Evolutionary conservation across 2,113 vertebrate genomes (phyloP).

Genomic region (Tetraodon nigroviridis): DNA sequence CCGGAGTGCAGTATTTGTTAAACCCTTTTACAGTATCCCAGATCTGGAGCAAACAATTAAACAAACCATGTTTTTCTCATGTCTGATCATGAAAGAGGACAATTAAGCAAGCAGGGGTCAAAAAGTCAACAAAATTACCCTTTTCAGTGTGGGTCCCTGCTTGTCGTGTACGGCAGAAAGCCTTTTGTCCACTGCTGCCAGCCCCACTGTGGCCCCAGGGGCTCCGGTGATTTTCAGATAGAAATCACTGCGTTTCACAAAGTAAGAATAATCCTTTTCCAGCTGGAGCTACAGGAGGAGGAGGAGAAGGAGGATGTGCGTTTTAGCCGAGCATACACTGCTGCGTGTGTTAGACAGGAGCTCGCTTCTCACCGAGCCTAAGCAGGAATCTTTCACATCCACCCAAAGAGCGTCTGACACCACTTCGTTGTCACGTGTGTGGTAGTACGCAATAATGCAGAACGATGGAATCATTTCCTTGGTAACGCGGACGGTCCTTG

Average conservation of each 20-base stretch:
- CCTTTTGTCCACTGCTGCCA: conserved; percentile 77
- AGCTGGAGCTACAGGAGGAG: conserved; percentile 53
- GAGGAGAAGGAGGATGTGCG: too few species aligned
- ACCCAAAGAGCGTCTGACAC: conserved; percentile 78
- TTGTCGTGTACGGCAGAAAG: conserved; percentile 72
- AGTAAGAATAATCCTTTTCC: not conserved
- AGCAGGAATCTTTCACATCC: conserved; percentile 66
- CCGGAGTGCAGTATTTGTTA: conserved; percentile 72
- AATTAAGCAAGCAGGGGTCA: too few species aligned
- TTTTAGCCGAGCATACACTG: not conserved
- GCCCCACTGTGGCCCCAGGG: conserved; percentile 62
- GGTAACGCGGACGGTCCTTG: conserved; percentile 27
- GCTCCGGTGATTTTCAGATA: conserved; percentile 65
- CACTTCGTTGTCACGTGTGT: conserved; percentile 55
- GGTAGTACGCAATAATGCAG: conserved; percentile 69
- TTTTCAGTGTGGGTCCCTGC: conserved; percentile 71
- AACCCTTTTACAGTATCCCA: conserved; percentile 70
- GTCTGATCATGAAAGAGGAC: not conserved
- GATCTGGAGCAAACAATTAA: conserved; percentile 51
- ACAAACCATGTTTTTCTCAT: too few species aligned
- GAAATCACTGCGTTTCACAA: conserved; percentile 27
- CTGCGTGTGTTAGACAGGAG: not conserved
- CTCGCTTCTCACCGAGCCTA: conserved; percentile 61
- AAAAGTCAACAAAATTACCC: conserved; percentile 43
- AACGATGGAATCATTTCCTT: conserved; percentile 72